Base-by-base conservation (phyloP, 2,888 invertebrate species). In the Priocnemis perturbator region DNA sequence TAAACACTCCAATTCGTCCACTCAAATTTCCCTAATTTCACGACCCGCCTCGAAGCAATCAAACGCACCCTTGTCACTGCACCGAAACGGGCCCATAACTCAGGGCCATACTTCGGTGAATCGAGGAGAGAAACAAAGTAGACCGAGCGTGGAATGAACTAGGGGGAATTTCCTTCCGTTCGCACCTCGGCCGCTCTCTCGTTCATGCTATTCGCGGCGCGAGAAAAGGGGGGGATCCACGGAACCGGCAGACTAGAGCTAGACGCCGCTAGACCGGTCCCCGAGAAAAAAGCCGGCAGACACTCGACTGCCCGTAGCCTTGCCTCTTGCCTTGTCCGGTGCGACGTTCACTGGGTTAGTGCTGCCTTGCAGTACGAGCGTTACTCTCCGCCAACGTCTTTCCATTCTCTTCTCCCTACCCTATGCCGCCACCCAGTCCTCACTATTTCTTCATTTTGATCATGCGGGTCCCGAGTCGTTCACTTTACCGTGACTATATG, bases 191-290 rank as follows among this genome's bases (percentile, higher is more conserved):
- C n/a, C 37, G 3, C 20, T 20, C 37, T 26, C 17, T 30, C n/a
- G 19, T 53, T 61, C 5, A 30, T 23, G 2, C 37, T 55, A 19
- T 52, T 47, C n/a, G 26, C 37, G 37, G 4, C 47, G 30, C 17
- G 20, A 52, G 57, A 21, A 19, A 44, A 67, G 67, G 61, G 61
- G 56, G 60, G 71, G 66, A 56, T 56, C 56, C 56, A 30, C 19
- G 56, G 56, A 55, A 47, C 50, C 66, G 65, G 71, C 77, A 86
- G 86, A 86, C 87, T 80, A 78, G 68, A 81, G 81, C 83, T 87
- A 87, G 86, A 86, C 85, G 77, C 56, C 74, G 73, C 75, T 82
- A 84, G 85, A 87, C 87, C 86, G 87, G 86, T 87, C 83, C 62
- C 62, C 60, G 72, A 78, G 74, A 81, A 82, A 83, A 85, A 82